Conservation (phyloP, 1,140 invertebrate species). For the Euura lappo region DNA sequence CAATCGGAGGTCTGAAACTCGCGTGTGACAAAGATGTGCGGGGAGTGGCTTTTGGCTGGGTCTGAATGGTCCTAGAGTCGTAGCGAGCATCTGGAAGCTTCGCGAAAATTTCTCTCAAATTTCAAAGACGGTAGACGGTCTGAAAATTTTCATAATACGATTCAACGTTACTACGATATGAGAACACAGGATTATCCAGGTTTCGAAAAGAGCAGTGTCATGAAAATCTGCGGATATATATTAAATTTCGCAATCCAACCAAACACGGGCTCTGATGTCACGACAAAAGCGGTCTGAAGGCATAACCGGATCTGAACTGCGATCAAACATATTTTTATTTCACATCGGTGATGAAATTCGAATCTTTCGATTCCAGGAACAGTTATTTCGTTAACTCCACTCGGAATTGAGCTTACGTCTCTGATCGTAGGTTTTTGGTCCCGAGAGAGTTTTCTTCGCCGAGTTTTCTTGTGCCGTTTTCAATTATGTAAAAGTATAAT, state of each 20-base stretch:
- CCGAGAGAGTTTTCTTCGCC: too few species aligned
- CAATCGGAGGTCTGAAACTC: slow-evolving; percentile 1
- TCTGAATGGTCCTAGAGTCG: neutral
- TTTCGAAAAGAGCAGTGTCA: neutral
- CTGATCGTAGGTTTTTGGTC: neutral
- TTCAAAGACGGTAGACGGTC: too few species aligned
- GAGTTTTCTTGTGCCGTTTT: neutral
- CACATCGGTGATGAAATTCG: neutral
- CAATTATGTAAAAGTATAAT: neutral
- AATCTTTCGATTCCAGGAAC: neutral
- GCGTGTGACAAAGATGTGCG: neutral
- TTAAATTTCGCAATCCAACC: too few species aligned
- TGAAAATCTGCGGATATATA: neutral
- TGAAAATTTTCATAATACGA: too few species aligned
- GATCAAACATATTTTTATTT: neutral
- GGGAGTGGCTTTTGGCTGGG: neutral
- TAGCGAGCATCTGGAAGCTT: neutral
- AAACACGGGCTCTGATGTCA: neutral
- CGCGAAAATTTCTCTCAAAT: neutral
- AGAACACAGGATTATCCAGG: too few species aligned
- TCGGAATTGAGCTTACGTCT: neutral
- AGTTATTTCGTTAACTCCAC: neutral
- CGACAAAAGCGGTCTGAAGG: neutral
- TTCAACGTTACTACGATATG: too few species aligned
- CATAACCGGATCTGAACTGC: neutral